These are phyloP conservation scores for Chrysolina haemoptera DNA, from an alignment of 2,888 invertebrate genomes.

Conservation along the genomic window DNA sequence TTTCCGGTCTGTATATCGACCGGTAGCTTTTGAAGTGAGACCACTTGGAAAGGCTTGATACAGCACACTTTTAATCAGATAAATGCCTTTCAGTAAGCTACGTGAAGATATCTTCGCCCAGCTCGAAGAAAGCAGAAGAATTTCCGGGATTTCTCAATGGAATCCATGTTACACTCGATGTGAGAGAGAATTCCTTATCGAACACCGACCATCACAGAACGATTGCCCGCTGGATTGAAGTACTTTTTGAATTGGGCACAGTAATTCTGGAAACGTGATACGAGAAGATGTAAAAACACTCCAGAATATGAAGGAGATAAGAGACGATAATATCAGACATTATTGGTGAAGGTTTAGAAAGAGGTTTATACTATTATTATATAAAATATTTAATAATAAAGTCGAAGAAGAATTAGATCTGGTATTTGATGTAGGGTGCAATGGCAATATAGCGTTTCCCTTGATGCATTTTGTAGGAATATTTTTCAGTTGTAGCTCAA, in stretches of 20 bases:
- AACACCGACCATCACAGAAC: neutral
- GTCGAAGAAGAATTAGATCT: too few species aligned
- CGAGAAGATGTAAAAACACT: neutral
- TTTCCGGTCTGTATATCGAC: neutral
- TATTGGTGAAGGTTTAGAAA: too few species aligned
- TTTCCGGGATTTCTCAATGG: conserved; percentile 8
- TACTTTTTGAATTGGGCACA: neutral
- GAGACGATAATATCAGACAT: too few species aligned
- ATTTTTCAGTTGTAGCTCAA: too few species aligned
- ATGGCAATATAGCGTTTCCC: too few species aligned
- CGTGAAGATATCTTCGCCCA: neutral
- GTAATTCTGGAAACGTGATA: neutral
- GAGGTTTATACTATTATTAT: too few species aligned
- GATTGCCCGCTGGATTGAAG: neutral
- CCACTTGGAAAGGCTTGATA: neutral
- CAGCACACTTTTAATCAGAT: conserved; percentile 2
- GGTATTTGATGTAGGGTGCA: too few species aligned
- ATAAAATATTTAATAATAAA: too few species aligned
- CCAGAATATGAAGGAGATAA: neutral
- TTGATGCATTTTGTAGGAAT: too few species aligned
- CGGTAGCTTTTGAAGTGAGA: neutral
- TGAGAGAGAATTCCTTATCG: conserved; percentile 4
- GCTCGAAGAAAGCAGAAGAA: neutral
- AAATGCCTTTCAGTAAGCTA: conserved; percentile 1
- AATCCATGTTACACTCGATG: conserved; percentile 3